Percentiles rank a stretch among this genome's conserved stretches.
These are phyloP conservation scores for Passer montanus DNA, from an alignment of 2,113 vertebrate species.

Conservation along the genomic window DNA sequence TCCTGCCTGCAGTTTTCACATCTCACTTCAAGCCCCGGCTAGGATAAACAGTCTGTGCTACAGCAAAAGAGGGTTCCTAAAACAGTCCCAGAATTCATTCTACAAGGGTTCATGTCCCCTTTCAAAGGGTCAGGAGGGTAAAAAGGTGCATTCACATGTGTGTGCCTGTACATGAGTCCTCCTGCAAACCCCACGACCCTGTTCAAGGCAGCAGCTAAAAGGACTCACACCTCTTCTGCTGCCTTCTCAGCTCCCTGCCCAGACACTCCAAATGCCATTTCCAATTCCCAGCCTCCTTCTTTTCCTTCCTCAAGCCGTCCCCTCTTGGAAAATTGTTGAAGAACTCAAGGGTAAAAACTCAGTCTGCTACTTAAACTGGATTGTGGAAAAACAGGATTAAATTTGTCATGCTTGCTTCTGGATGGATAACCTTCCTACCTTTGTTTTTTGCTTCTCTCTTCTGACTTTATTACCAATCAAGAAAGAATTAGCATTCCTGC, in stretches of 20 bases:
- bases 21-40: not conserved
- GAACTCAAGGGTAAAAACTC: not conserved
- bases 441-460: not conserved
- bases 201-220: not conserved
- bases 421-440: not conserved
- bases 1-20: not conserved
- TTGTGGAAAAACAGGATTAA: not conserved
- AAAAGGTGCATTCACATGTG: not conserved
- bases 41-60: not conserved
- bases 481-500: slow-evolving; percentile 6
- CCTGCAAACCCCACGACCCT: not conserved
- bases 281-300: not conserved
- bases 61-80: not conserved
- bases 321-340: not conserved
- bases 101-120: not conserved
- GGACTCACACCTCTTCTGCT: not conserved
- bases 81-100: not conserved
- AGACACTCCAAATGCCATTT: not conserved
- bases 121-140: not conserved
- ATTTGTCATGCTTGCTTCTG: not conserved
- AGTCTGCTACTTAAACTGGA: not conserved
- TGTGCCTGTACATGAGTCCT: rapidly evolving
- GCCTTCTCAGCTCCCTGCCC: not conserved
- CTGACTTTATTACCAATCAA: not conserved
- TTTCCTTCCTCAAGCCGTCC: not conserved